Conservation (phyloP, 2,113 vertebrate species). For the Urocolius indicus region DNA sequence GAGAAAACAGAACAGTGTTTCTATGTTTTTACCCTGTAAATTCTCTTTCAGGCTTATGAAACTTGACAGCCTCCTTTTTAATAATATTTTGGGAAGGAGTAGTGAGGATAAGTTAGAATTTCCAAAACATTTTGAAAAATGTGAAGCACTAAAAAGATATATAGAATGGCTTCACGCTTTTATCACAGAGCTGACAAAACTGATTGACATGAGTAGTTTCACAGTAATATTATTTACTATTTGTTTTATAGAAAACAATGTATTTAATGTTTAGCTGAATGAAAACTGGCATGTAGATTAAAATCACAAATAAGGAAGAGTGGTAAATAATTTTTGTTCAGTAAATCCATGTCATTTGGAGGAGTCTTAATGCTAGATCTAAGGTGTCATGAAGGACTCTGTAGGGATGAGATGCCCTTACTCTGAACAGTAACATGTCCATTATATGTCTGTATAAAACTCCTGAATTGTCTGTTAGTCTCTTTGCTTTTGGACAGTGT, state of each 20-base stretch:
- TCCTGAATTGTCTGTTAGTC: not conserved
- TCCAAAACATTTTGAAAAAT: not conserved
- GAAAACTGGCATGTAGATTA: not conserved
- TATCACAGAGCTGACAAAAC: not conserved
- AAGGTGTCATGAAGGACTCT: conserved; percentile 50
- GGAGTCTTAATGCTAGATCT: conserved; percentile 45
- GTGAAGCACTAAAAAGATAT: not conserved
- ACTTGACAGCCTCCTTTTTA: conserved; percentile 51
- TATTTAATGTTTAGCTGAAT: conserved; percentile 35
- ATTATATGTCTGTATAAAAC: conserved; percentile 32
- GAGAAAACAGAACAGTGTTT: not conserved
- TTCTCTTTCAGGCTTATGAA: conserved; percentile 16
- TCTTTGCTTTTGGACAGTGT: not conserved
- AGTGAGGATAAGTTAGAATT: conserved; percentile 49
- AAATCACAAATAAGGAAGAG: conserved; percentile 35
- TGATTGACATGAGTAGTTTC: not conserved
- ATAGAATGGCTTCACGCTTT: not conserved
- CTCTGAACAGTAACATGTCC: conserved; percentile 26
- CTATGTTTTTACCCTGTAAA: not conserved
- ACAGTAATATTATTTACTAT: not conserved
- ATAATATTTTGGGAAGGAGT: conserved; percentile 42
- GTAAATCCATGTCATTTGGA: conserved; percentile 25
- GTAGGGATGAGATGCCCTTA: conserved; percentile 58
- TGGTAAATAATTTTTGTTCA: conserved; percentile 8
- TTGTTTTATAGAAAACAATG: conserved; percentile 21